Evolutionary conservation across 2,797 vertebrate species (phyloP).

Genomic region (Oryzias sinensis): DNA sequence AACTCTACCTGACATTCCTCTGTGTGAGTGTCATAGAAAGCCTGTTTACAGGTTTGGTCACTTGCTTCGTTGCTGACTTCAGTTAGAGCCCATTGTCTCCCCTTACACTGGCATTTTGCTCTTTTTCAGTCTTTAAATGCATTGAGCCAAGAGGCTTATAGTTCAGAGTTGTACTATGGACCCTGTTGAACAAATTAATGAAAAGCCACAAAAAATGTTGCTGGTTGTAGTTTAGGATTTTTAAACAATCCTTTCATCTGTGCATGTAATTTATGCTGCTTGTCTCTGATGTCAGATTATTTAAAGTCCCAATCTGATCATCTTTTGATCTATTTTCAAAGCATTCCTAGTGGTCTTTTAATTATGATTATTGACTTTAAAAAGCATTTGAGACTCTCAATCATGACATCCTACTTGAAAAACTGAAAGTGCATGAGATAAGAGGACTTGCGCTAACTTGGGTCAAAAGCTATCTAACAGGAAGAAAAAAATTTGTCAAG

Average conservation of each 20-base stretch:
- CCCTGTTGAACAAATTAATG: no score
- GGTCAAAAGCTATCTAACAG: no score
- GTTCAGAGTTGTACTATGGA: not conserved
- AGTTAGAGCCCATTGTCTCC: not conserved
- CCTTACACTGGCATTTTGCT: no score
- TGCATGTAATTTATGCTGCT: not conserved
- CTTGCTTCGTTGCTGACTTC: constrained; percentile 11
- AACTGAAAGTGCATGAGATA: no score
- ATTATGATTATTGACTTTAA: no score
- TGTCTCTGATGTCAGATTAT: constrained; percentile 2
- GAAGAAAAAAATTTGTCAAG: no score
- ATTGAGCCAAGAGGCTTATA: not conserved
- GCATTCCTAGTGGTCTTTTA: no score
- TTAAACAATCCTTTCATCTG: constrained; percentile 1
- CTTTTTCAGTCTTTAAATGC: not conserved
- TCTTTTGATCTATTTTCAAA: not conserved
- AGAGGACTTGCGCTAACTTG: no score
- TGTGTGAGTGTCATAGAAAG: not conserved
- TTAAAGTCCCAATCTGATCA: constrained; percentile 2
- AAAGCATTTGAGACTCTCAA: no score
- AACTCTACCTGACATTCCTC: constrained; percentile 14
- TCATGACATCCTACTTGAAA: no score
- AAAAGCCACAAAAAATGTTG: no score
- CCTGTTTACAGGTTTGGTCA: constrained; percentile 26
- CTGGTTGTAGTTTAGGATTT: not conserved